These are phyloP conservation scores for Myocastor coypus DNA, from an alignment of 2,113 vertebrate species.

Conservation along the genomic window DNA sequence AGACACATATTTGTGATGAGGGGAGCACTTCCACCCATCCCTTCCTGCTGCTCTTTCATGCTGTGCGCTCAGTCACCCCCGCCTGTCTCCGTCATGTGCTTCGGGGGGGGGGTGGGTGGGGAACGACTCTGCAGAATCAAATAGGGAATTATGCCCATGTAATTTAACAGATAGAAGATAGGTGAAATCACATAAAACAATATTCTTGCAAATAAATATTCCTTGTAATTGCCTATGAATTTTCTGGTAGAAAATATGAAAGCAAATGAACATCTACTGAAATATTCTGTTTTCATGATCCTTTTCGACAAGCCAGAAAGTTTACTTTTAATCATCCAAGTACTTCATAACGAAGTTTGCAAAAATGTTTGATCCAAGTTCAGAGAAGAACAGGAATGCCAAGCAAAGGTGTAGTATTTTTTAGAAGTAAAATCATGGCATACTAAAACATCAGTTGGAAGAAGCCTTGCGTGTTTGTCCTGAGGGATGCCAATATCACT, in stretches of 20 bases:
- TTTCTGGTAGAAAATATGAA: conserved; percentile 56
- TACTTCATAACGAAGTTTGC: neutral
- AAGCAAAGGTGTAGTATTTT: conserved; percentile 51
- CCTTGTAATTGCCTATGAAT: conserved; percentile 56
- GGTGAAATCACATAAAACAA: conserved; percentile 42
- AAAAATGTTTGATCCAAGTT: conserved; percentile 56
- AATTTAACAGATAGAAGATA: conserved; percentile 61
- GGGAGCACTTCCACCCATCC: conserved; percentile 57
- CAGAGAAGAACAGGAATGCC: conserved; percentile 8
- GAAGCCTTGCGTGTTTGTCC: neutral
- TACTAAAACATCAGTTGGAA: conserved; percentile 1
- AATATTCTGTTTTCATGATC: conserved; percentile 65
- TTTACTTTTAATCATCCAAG: conserved; percentile 61
- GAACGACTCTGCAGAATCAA: neutral
- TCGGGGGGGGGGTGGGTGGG: neutral
- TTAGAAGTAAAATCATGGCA: conserved; percentile 13
- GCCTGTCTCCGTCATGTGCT: neutral
- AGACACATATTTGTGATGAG: conserved; percentile 81
- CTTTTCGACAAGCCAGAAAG: conserved; percentile 54
- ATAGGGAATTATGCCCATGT: conserved; percentile 28
- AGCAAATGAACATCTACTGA: conserved; percentile 73
- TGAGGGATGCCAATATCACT: neutral
- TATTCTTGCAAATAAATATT: conserved; percentile 54
- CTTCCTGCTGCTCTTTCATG: conserved; percentile 49
- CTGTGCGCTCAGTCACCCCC: neutral